Base-by-base conservation (phyloP, 2,797 vertebrate species). In the Syngnathus rostellatus region DNA sequence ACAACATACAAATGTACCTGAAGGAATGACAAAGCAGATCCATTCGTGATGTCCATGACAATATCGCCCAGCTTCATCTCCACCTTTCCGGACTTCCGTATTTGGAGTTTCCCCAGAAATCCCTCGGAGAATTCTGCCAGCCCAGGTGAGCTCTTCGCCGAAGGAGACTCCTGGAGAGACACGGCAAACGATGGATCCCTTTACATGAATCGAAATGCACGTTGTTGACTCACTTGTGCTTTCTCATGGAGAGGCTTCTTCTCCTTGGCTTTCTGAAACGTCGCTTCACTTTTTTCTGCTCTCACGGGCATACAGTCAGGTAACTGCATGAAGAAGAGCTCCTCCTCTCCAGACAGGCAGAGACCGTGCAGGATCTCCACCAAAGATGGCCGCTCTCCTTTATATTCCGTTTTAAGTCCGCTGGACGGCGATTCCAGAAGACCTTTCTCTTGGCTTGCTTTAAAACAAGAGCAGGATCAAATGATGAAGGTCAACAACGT, bases 271-370 rank as follows among this genome's bases (percentile, higher is more conserved):
- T 75, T 85, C 40, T 82, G 78, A 6, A 23, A 63, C 16, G 19
- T 55, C 14, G 64, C 6, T 17, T 70, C 0, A 41, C 14, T 37
- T 45, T 75, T 80, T 31, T 17, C 77, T 0, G 19, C 59, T 39
- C 68, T 76, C 51, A 75, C 77, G 0, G 90, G 91, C 73, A 92
- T 81, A 17, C 84, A 87, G 76, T 92, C 91, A 0, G 91, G 91
- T 31, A 92, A 72, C 81, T 92, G 91, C 75, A 92, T 90, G 73
- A 92, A 90, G 67, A 92, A 84, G 40, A 92, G 83, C 73, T 91
- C 88, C 45, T 91, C 88, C 53, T 67, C 69, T 23, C 85, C 84
- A 0, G 89, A 88, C 37, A 92, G 58, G 40, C 79, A 79, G 59
- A 92, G 83, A 16, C 85, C 83, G 65, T 81, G 83, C 71, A 92